A percentile compares a stretch with the other conserved stretches of the same genome.
Evolutionary conservation across 2,113 vertebrate genomes (phyloP).

Genomic region (Engystomops pustulosus): DNA sequence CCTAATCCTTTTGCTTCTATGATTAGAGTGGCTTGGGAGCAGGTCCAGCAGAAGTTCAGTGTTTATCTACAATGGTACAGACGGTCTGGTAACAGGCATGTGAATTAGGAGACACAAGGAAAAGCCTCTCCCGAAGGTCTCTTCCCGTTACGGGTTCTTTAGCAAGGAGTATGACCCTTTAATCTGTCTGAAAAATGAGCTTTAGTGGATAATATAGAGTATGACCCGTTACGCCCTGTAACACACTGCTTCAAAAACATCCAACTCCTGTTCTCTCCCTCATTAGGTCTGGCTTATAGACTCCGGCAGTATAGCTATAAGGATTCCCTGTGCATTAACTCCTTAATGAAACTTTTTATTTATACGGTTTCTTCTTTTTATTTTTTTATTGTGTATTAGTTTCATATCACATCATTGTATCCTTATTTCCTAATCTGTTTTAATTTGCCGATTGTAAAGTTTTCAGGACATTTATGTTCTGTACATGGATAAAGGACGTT

Average conservation of each 20-base stretch:
- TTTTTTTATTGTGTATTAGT: too few relatives aligned
- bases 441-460: too few relatives aligned
- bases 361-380: too few relatives aligned
- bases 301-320: background rate
- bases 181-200: slow-evolving; percentile 7
- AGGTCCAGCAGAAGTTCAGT: slow-evolving; percentile 41
- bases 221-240: background rate
- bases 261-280: too few relatives aligned
- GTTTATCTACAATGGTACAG: slow-evolving; percentile 44
- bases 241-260: background rate
- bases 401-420: too few relatives aligned
- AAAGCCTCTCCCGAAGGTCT: slow-evolving; percentile 12
- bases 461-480: too few relatives aligned
- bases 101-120: slow-evolving; percentile 35
- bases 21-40: slow-evolving; percentile 41
- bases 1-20: slow-evolving; percentile 42
- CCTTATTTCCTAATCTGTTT: too few relatives aligned
- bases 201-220: background rate
- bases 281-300: too few relatives aligned
- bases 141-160: slow-evolving; percentile 6
- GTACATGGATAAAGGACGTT: too few relatives aligned
- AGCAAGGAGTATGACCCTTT: slow-evolving; percentile 7
- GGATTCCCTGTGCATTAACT: background rate
- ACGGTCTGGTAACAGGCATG: slow-evolving; percentile 27
- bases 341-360: too few relatives aligned